These are phyloP conservation scores for Nymphalis polychloros DNA, from an alignment of 2,888 invertebrate species.

Conservation along the genomic window DNA sequence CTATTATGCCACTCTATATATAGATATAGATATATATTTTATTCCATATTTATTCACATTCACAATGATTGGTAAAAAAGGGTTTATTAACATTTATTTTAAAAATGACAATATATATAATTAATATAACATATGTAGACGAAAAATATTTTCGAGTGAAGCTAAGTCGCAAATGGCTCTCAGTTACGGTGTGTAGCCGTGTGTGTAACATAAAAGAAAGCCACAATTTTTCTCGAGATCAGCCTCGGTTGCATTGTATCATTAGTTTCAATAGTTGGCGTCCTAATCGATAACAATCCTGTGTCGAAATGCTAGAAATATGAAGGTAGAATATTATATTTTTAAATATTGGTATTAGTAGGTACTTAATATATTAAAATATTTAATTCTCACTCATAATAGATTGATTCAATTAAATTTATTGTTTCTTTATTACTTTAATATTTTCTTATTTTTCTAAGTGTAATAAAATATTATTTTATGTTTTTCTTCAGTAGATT, in stretches of 20 bases:
- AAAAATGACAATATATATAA: no score
- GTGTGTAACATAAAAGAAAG: not conserved
- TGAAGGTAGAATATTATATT: not conserved
- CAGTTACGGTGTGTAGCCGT: not conserved
- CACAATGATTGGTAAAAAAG: no score
- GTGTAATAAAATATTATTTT: not conserved
- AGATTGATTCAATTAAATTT: no score
- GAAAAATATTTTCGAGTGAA: no score
- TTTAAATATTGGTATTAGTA: not conserved
- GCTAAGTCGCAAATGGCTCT: no score
- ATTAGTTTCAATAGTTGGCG: conserved; percentile 18
- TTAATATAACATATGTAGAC: no score
- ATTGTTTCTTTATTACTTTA: no score
- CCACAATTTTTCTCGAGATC: conserved; percentile 43
- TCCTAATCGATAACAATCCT: conserved; percentile 10
- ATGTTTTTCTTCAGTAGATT: no score
- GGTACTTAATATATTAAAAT: not conserved
- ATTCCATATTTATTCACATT: not conserved
- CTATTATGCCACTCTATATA: no score
- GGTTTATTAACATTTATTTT: no score
- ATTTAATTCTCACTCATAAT: not conserved
- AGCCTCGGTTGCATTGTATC: conserved; percentile 30
- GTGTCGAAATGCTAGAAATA: not conserved
- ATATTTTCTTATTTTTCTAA: not conserved
- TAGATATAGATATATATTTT: no score